Conservation (phyloP, 2,113 vertebrate species). For the Blennius ocellaris region DNA sequence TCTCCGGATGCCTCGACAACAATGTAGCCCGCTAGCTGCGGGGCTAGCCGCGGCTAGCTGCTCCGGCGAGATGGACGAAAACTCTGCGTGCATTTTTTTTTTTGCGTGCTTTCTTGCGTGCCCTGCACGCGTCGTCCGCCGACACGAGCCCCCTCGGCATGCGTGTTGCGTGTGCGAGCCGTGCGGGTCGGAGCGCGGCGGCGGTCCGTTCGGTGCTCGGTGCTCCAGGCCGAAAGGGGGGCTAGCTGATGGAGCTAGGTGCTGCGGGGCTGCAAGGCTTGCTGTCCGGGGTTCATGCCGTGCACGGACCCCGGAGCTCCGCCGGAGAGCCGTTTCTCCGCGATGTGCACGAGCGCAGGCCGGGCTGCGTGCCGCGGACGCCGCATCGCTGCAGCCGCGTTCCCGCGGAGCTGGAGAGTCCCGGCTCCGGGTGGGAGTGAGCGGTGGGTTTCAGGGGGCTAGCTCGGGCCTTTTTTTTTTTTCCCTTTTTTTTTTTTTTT, state of each 20-base stretch:
- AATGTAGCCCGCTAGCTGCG: slow-evolving; percentile 81
- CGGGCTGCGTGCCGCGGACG: neutral
- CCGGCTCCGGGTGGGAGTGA: too few species aligned
- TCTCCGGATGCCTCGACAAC: slow-evolving; percentile 84
- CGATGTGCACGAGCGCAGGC: too few species aligned
- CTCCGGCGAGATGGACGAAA: too few species aligned
- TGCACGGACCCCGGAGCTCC: slow-evolving; percentile 37
- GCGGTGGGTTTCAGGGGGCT: slow-evolving; percentile 44
- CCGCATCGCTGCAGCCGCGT: slow-evolving; percentile 6
- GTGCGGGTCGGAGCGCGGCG: neutral
- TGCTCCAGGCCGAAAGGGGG: slow-evolving; percentile 76
- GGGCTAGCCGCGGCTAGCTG: slow-evolving; percentile 41
- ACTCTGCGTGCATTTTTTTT: too few species aligned
- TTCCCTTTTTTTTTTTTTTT: too few species aligned
- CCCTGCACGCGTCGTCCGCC: too few species aligned
- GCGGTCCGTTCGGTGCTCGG: slow-evolving; percentile 50
- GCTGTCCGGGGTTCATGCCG: slow-evolving; percentile 81
- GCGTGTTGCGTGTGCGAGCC: too few species aligned
- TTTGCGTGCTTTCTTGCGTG: too few species aligned
- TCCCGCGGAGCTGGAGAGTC: neutral
- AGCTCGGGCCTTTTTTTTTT: slow-evolving; percentile 74
- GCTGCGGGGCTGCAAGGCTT: slow-evolving; percentile 77
- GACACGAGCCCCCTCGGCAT: too few species aligned
- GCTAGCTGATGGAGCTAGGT: slow-evolving; percentile 80
- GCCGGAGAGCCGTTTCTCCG: too few species aligned